phyloP scores from a whole-genome alignment of 2,888 invertebrate species.

The Xestia ashworthii region DNA sequence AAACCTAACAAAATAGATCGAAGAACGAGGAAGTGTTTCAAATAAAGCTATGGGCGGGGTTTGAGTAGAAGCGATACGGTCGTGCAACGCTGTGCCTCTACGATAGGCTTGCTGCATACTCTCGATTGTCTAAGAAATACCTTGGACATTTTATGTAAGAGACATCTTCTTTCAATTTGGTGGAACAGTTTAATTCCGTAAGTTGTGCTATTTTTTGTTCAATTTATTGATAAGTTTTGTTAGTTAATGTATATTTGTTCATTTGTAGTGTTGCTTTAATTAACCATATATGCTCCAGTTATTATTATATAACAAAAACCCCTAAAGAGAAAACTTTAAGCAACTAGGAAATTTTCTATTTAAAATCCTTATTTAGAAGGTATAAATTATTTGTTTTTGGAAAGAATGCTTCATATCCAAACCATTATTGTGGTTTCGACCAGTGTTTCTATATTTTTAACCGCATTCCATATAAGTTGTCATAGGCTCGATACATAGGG shows the following conservation, averaged over 20 bases:
- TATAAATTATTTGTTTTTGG: too few relatives aligned
- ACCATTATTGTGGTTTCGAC: neutral
- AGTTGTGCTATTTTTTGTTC: neutral
- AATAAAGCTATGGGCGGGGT: slow-evolving; percentile 81
- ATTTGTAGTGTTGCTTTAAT: too few relatives aligned
- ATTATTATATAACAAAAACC: neutral
- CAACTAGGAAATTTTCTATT: slow-evolving; percentile 4
- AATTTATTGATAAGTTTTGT: neutral
- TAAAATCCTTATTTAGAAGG: neutral
- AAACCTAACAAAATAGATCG: slow-evolving; percentile 61
- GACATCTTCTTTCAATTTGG: neutral
- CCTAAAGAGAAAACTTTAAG: neutral
- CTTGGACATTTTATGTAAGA: neutral
- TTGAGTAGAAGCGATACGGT: slow-evolving; percentile 80
- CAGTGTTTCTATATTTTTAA: too few relatives aligned
- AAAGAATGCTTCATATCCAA: fast-evolving
- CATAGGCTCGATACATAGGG: too few relatives aligned
- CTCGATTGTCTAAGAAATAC: slow-evolving; percentile 40
- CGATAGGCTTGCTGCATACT: slow-evolving; percentile 70
- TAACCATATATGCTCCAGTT: neutral
- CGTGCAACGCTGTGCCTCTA: slow-evolving; percentile 75
- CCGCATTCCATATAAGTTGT: neutral
- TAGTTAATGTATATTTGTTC: neutral
- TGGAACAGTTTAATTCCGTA: too few relatives aligned
- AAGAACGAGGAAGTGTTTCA: slow-evolving; percentile 82